phyloP scores from a whole-genome alignment of 2,113 vertebrate species.

The Anarhynchus alexandrinus region DNA sequence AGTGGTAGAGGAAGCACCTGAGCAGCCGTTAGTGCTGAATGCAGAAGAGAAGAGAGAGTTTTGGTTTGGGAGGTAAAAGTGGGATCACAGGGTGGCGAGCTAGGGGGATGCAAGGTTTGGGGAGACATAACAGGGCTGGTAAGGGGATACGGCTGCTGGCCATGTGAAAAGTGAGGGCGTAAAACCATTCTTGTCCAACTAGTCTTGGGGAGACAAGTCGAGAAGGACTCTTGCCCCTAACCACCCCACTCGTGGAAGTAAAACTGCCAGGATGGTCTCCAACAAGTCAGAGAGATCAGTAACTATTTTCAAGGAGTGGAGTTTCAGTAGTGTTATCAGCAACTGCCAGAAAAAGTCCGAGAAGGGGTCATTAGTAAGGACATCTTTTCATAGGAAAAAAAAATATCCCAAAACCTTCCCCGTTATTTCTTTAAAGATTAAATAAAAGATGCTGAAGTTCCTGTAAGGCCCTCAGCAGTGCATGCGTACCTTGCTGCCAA shows the following conservation, averaged over 20 bases:
- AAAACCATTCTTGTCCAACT: not conserved
- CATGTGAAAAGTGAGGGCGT: not conserved
- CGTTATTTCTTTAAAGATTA: not conserved
- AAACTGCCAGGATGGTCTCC: not conserved
- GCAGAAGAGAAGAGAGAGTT: not conserved
- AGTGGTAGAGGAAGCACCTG: not conserved
- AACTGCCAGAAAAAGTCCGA: not conserved
- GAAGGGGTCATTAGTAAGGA: not conserved
- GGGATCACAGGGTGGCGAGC: not conserved
- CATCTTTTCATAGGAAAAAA: not conserved
- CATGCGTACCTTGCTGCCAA: constrained; percentile 89
- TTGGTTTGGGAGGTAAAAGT: not conserved
- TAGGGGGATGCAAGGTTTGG: not conserved
- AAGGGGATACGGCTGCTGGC: not conserved
- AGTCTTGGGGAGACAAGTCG: not conserved
- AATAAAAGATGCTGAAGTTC: not conserved
- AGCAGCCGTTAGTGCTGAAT: not conserved
- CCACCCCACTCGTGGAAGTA: not conserved
- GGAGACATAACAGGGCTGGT: not conserved
- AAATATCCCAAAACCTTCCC: not conserved
- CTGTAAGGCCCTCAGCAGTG: not conserved
- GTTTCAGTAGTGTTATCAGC: not conserved
- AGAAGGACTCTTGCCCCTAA: not conserved
- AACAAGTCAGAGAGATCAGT: not conserved
- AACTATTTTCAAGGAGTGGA: not conserved